phyloP scores from a whole-genome alignment of 2,797 vertebrate species.

The Tinamus major region DNA sequence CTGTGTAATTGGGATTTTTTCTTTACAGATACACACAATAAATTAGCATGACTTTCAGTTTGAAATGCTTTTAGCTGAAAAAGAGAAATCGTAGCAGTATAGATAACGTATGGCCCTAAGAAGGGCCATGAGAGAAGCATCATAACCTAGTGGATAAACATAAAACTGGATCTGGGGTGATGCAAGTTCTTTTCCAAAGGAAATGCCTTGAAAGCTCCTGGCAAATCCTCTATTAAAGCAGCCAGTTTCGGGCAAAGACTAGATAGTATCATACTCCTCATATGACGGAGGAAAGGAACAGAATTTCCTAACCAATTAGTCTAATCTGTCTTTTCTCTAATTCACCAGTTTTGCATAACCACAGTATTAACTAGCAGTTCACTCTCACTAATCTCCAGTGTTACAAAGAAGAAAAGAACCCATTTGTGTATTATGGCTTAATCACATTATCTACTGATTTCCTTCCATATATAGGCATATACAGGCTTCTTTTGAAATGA shows the following conservation, averaged over 20 bases:
- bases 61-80: background rate
- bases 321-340: conserved; percentile 49
- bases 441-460: conserved; percentile 64
- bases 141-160: background rate
- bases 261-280: conserved; percentile 9
- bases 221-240: background rate
- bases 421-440: conserved; percentile 37
- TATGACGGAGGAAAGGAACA: background rate
- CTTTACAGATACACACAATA: background rate
- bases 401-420: conserved; percentile 29
- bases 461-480: background rate
- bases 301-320: conserved; percentile 44
- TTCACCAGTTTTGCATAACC: conserved; percentile 47
- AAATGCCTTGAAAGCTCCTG: background rate
- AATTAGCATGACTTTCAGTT: background rate
- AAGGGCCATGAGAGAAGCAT: background rate
- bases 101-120: background rate
- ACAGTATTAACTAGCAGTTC: conserved; percentile 32
- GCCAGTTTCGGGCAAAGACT: background rate
- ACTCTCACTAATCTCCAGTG: conserved; percentile 6
- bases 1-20: background rate
- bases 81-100: background rate
- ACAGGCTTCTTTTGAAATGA: conserved; percentile 35
- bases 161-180: background rate
- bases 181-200: background rate